phyloP scores from a whole-genome alignment of 2,888 invertebrate genomes.

The Tiliacea citrago region DNA sequence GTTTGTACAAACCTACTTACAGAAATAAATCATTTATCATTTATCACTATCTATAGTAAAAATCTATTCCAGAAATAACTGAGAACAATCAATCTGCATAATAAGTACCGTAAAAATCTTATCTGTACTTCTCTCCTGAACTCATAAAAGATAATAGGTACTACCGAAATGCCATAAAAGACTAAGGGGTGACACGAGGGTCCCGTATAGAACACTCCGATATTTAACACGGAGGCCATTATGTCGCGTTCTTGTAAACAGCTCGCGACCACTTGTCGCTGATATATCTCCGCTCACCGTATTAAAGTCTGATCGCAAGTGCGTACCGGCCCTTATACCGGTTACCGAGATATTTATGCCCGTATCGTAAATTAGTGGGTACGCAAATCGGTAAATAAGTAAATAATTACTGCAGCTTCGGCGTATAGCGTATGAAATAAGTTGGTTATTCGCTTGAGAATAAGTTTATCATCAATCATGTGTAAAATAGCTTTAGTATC shows the following conservation, averaged over 20 bases:
- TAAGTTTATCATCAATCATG: conserved; percentile 57
- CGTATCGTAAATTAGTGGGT: conserved; percentile 57
- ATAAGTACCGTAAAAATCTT: neutral
- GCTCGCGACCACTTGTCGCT: conserved; percentile 84
- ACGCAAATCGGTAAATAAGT: conserved; percentile 64
- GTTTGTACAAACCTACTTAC: too few relatives aligned
- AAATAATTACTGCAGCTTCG: conserved; percentile 60
- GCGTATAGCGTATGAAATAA: conserved; percentile 49
- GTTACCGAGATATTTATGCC: conserved; percentile 64
- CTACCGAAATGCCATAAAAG: neutral
- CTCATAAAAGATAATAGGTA: neutral
- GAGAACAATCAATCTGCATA: neutral
- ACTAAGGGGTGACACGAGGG: conserved; percentile 22
- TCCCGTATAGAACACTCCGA: conserved; percentile 69
- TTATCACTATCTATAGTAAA: neutral
- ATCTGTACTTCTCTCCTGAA: neutral
- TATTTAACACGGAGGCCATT: conserved; percentile 83
- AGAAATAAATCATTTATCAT: too few relatives aligned
- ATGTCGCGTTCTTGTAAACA: conserved; percentile 88
- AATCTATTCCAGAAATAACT: neutral
- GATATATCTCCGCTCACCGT: conserved; percentile 88
- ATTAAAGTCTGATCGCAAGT: conserved; percentile 61
- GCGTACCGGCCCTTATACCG: conserved; percentile 57
- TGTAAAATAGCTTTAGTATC: conserved; percentile 39
- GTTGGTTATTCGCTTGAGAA: conserved; percentile 46